Evolutionary conservation across 2,797 vertebrate species (phyloP).

Genomic region (Argentina silus): DNA sequence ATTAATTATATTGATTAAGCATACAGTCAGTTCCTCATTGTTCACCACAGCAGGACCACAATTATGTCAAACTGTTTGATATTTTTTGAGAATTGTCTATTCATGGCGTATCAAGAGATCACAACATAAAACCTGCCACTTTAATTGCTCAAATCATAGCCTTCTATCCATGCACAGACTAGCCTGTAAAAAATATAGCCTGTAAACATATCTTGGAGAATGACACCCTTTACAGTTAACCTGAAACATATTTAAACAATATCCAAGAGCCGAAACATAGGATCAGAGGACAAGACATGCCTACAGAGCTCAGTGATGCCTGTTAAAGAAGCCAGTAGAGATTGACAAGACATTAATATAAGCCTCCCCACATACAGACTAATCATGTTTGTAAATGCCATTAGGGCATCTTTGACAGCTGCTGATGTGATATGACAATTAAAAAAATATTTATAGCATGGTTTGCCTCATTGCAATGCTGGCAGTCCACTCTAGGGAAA

Average conservation of each 20-base stretch:
- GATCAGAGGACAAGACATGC: background rate
- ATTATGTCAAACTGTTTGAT: background rate
- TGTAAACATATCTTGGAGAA: background rate
- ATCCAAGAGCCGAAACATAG: background rate
- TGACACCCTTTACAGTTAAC: background rate
- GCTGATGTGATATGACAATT: conserved; percentile 48
- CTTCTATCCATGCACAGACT: background rate
- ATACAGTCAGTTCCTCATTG: background rate
- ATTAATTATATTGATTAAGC: background rate
- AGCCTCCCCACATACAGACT: conserved; percentile 18
- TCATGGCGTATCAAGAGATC: conserved; percentile 4
- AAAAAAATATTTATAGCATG: conserved; percentile 27
- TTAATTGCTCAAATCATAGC: background rate
- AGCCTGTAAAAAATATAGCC: background rate
- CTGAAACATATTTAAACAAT: background rate
- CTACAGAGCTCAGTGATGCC: conserved; percentile 10
- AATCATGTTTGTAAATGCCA: conserved; percentile 47
- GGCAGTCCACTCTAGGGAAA: no score
- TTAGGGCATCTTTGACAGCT: conserved; percentile 40
- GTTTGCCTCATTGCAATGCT: no score
- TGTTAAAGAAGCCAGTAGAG: conserved; percentile 12
- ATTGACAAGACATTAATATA: conserved; percentile 11
- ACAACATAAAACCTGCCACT: background rate
- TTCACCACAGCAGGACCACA: background rate
- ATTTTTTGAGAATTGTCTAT: background rate